A percentile compares a stretch with the other conserved stretches of the same genome.
Conservation (phyloP, 1,140 invertebrate species). For the Psilanteris sp. region DNA sequence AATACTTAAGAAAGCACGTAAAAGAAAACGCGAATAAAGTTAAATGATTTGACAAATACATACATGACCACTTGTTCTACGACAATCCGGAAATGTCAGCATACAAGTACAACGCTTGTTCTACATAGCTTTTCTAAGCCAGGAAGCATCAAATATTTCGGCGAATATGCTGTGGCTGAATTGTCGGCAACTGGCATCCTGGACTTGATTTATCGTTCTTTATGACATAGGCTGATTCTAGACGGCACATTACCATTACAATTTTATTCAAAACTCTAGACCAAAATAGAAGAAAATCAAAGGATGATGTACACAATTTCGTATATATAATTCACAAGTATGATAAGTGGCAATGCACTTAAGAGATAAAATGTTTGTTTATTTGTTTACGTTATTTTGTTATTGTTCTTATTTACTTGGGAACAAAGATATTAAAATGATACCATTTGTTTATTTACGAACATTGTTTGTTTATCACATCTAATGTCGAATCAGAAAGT, state of each 20-base stretch:
- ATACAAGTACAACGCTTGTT: slow-evolving; percentile 9
- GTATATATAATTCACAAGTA: too few relatives aligned
- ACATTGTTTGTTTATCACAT: too few relatives aligned
- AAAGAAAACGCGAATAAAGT: too few relatives aligned
- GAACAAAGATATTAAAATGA: too few relatives aligned
- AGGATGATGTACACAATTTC: too few relatives aligned
- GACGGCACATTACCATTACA: slow-evolving; percentile 11
- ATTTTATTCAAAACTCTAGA: slow-evolving; percentile 9
- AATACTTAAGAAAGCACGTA: too few relatives aligned
- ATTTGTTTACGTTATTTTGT: too few relatives aligned
- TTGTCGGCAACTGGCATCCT: slow-evolving; percentile 36
- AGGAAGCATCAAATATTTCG: slow-evolving; percentile 41
- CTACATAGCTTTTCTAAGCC: slow-evolving; percentile 21
- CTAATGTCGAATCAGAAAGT: too few relatives aligned
- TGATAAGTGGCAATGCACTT: too few relatives aligned
- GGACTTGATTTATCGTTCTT: slow-evolving; percentile 30
- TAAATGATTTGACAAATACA: slow-evolving; percentile 3
- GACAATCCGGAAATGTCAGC: slow-evolving; percentile 12
- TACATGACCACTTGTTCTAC: slow-evolving; percentile 15
- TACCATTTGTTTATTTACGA: too few relatives aligned
- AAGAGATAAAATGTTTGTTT: too few relatives aligned
- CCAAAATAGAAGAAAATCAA: slow-evolving; percentile 3
- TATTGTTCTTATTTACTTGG: too few relatives aligned
- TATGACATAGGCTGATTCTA: slow-evolving; percentile 10
- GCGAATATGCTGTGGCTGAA: slow-evolving; percentile 25